Conservation (phyloP, 1,140 invertebrate species). For the Heliothis virescens region DNA sequence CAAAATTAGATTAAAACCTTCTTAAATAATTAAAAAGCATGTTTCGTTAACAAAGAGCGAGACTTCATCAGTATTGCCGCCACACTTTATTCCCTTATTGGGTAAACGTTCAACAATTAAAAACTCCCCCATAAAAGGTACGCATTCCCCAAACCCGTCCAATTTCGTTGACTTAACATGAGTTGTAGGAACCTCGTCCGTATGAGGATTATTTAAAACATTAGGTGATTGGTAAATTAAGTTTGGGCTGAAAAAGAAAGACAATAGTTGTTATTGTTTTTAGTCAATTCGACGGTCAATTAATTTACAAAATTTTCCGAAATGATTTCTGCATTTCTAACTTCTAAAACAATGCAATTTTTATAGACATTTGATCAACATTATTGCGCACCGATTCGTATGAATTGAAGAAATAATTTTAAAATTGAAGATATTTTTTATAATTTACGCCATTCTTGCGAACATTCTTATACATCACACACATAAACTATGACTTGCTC, state of each 20-base stretch:
- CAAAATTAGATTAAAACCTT: constrained; percentile 35
- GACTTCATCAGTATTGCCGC: constrained; percentile 25
- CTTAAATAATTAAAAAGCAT: constrained; percentile 3
- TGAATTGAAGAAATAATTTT: too few species aligned
- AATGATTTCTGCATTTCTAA: too few species aligned
- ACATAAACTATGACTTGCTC: constrained; percentile 9
- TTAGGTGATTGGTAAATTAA: not conserved
- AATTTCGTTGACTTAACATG: constrained; percentile 40
- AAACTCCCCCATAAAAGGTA: not conserved
- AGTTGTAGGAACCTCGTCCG: constrained; percentile 21
- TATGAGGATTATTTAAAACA: not conserved
- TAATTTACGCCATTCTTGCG: not conserved
- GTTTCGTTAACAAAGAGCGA: not conserved
- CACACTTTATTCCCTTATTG: constrained; percentile 22
- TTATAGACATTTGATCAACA: too few species aligned
- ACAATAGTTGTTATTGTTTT: too few species aligned
- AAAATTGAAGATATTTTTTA: too few species aligned
- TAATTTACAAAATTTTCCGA: too few species aligned
- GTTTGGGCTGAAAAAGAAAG: too few species aligned
- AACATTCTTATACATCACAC: not conserved
- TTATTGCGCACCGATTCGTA: too few species aligned
- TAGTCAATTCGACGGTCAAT: too few species aligned
- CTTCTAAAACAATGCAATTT: too few species aligned
- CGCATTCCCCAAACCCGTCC: constrained; percentile 15
- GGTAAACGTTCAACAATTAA: constrained; percentile 28